These are phyloP conservation scores for Typhlichthys subterraneus DNA, from an alignment of 2,797 vertebrate species.

Conservation along the genomic window DNA sequence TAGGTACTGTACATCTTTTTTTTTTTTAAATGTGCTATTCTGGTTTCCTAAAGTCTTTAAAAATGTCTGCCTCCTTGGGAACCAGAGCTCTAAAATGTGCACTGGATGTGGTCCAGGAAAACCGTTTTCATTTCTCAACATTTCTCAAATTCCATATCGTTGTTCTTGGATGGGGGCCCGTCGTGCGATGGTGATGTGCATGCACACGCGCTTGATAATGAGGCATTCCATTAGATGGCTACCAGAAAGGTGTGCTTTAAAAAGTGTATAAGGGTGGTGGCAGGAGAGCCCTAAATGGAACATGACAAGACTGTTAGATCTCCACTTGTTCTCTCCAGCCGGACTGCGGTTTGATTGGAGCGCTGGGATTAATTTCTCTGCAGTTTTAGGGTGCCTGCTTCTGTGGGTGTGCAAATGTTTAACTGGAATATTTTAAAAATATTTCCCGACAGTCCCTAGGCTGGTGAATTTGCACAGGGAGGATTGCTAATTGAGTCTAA, in stretches of 20 bases:
- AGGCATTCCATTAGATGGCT: constrained; percentile 64
- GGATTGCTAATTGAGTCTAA: constrained; percentile 64
- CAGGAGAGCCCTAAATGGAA: constrained; percentile 58
- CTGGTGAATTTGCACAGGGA: constrained; percentile 53
- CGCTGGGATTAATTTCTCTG: constrained; percentile 74
- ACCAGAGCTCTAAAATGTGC: constrained; percentile 14
- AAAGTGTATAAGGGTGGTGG: constrained; percentile 36
- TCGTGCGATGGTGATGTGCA: constrained; percentile 56
- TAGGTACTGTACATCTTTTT: neutral
- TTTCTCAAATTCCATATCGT: constrained; percentile 22
- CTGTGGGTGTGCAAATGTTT: constrained; percentile 70
- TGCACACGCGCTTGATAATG: constrained; percentile 59
- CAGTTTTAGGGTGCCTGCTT: constrained; percentile 63
- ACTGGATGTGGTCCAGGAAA: constrained; percentile 14
- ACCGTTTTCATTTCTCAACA: constrained; percentile 15
- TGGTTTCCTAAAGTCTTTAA: neutral
- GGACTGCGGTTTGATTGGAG: constrained; percentile 67
- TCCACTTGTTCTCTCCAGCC: constrained; percentile 69
- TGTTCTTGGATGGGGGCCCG: constrained; percentile 32
- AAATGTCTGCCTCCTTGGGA: neutral
- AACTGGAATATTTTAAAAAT: constrained; percentile 62
- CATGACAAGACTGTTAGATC: constrained; percentile 74
- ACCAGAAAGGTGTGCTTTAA: constrained; percentile 52
- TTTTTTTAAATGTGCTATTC: neutral
- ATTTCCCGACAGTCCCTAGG: constrained; percentile 57